Percentiles rank a stretch among this genome's conserved stretches.
These are phyloP conservation scores for Protonemura montana DNA, from an alignment of 2,888 invertebrate genomes.

Conservation along the genomic window DNA sequence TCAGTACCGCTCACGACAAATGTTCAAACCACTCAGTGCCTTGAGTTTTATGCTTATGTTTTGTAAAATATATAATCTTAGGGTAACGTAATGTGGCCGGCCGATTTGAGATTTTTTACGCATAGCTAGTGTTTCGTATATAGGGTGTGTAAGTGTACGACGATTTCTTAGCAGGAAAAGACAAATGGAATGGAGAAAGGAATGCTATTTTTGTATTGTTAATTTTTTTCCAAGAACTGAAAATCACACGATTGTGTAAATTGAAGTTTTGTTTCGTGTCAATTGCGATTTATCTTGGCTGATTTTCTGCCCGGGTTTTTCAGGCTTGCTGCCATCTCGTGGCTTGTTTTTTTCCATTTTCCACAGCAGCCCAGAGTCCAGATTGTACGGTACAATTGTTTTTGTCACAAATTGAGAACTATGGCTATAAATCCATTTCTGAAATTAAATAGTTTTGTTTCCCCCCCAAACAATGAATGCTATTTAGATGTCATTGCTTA, in stretches of 20 bases:
- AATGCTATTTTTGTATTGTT: not conserved
- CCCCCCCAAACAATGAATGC: no score
- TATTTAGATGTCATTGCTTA: no score
- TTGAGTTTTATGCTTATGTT: not conserved
- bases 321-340: not conserved
- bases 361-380: no score
- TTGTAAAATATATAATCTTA: not conserved
- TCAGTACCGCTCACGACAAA: not conserved
- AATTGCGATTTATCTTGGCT: not conserved
- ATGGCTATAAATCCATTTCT: no score
- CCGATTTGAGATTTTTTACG: slow-evolving; percentile 12
- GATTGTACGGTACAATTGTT: no score
- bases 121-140: not conserved
- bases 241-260: not conserved
- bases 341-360: not conserved
- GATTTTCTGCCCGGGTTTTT: not conserved
- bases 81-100: not conserved
- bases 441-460: no score
- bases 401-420: no score
- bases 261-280: not conserved
- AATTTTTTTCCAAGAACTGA: not conserved
- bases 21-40: slow-evolving; percentile 5
- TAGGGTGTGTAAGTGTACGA: not conserved
- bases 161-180: not conserved
- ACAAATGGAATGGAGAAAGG: not conserved